Evolutionary conservation across 2,113 vertebrate genomes (phyloP).

Genomic region (Cebidichthys violaceus): DNA sequence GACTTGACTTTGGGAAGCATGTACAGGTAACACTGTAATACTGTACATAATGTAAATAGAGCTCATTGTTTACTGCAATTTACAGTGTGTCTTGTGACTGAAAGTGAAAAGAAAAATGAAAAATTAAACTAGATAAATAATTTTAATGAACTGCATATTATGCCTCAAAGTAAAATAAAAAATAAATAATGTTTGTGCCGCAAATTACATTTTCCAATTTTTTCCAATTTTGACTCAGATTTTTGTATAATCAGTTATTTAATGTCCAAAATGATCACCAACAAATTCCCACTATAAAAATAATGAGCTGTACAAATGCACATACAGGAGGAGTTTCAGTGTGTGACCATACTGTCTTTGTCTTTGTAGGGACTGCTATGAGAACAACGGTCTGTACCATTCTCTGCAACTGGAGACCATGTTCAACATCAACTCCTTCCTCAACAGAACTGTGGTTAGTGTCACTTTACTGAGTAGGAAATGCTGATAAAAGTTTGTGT

Average conservation of each 20-base stretch:
- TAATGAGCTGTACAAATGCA: neutral
- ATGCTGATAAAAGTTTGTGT: neutral
- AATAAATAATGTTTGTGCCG: neutral
- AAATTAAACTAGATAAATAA: neutral
- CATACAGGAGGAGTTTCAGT: neutral
- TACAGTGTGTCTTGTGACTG: neutral
- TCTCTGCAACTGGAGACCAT: slow-evolving; percentile 90
- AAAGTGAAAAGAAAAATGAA: neutral
- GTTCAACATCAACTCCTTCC: slow-evolving; percentile 88
- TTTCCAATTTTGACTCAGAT: neutral
- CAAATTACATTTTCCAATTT: neutral
- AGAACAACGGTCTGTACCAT: slow-evolving; percentile 91
- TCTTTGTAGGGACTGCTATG: slow-evolving; percentile 88
- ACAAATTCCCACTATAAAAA: neutral
- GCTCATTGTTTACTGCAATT: neutral
- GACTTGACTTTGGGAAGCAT: slow-evolving; percentile 87
- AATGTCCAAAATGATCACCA: neutral
- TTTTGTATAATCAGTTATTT: neutral
- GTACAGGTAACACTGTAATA: slow-evolving; percentile 76
- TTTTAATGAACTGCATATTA: neutral
- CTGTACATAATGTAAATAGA: neutral
- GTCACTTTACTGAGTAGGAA: neutral
- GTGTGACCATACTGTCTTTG: slow-evolving; percentile 17
- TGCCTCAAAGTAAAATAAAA: neutral
- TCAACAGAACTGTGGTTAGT: slow-evolving; percentile 89